Base-by-base conservation (phyloP, 2,113 vertebrate genomes). In the Galemys pyrenaicus region DNA sequence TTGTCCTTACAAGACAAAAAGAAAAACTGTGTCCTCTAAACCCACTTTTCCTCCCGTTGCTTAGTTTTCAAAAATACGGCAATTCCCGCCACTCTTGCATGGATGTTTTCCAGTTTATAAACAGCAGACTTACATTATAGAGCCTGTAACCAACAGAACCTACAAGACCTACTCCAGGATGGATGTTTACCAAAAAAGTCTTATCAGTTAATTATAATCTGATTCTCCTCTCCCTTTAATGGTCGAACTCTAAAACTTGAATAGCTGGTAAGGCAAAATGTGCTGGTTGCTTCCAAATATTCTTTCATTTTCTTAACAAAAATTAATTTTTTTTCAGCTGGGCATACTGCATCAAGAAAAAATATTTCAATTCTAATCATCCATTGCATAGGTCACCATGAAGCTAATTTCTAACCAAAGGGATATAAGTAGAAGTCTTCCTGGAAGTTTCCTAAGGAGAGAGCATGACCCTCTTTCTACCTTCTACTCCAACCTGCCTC, bases 321-420 rank as follows among this genome's bases (percentile, higher is more conserved):
- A 58, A 1, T 26, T 77, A 46, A 24, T n/a, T n/a, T 19, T 85
- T 87, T 86, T 78, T 91, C 2, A 68, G 9, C 30, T 58, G 51
- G 12, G 11, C 3, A 35, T 20, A 46, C 24, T 64, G 26, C 71
- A 65, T 35, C 37, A n/a, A 79, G 24, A n/a, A 62, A 24, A 93
- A 86, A 71, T 16, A 62, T 12, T 88, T 60, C 19, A 19, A 67
- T 62, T 44, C 22, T 24, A 77, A 78, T 60, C 20, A 41, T 73
- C 41, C 24, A n/a, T 7, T 37, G 10, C 19, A 79, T 37, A 41
- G 70, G 24, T 89, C 15, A 78, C 37, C 58, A 26, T 39, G 70
- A 60, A 96, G 70, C 44, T 70, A 46, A 68, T 92, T 92, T 84
- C 60, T 77, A 90, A 85, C 15, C 62, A 79, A 79, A 87, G 51